These are phyloP conservation scores for Tangara arthus DNA, from an alignment of 2,797 vertebrate species.

Conservation along the genomic window DNA sequence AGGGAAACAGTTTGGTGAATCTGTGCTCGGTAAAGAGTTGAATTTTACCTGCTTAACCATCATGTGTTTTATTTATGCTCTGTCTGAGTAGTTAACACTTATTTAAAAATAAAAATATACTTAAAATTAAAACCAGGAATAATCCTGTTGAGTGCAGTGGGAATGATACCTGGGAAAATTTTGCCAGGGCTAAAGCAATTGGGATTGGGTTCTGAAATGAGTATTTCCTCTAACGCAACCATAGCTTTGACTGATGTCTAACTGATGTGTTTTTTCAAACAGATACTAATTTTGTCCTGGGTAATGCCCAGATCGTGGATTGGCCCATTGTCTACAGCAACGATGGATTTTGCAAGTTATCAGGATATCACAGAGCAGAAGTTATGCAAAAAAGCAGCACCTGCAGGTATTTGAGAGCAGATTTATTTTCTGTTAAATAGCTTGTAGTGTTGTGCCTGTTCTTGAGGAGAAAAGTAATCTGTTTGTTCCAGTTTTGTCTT, in stretches of 20 bases:
- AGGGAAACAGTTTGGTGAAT: background rate
- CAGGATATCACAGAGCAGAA: conserved; percentile 93
- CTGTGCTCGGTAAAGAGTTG: background rate
- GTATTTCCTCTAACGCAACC: background rate
- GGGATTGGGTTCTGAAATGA: background rate
- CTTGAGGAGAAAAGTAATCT: conserved; percentile 12
- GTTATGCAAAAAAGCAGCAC: conserved; percentile 98
- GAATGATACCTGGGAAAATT: background rate
- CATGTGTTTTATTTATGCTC: background rate
- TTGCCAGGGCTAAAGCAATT: background rate
- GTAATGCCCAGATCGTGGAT: conserved; percentile 96
- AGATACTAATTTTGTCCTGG: conserved; percentile 97
- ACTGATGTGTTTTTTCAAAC: conserved; percentile 68
- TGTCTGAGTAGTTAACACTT: background rate
- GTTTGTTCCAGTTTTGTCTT: conserved; percentile 33
- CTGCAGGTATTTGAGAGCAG: conserved; percentile 86
- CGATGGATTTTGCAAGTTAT: conserved; percentile 95
- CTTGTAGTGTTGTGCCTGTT: conserved; percentile 35
- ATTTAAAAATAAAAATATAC: background rate
- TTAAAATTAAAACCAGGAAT: background rate
- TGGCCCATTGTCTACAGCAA: conserved; percentile 98
- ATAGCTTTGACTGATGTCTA: background rate
- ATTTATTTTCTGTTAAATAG: conserved; percentile 41
- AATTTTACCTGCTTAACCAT: background rate
- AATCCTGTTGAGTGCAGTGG: background rate